phyloP scores from a whole-genome alignment of 2,888 invertebrate species.

The Uropetala carovei region DNA sequence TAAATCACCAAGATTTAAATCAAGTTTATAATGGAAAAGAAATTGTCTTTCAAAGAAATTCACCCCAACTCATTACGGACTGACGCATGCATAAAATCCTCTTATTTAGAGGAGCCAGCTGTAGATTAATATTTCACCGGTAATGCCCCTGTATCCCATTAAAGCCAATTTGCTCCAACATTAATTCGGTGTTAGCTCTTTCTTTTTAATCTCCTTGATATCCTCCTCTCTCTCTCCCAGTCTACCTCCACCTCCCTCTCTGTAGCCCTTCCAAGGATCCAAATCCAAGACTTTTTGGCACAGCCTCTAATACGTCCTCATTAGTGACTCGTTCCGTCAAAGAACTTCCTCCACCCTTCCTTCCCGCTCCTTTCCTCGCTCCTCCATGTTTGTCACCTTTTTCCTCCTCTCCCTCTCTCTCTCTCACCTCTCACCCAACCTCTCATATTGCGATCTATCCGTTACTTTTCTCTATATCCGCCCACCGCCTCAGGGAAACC shows the following conservation, averaged over 20 bases:
- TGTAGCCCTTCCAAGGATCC: slow-evolving; percentile 22
- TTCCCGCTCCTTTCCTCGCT: neutral
- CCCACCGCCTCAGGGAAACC: no score
- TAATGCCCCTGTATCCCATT: slow-evolving; percentile 44
- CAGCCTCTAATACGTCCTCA: slow-evolving; percentile 46
- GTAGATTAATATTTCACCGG: slow-evolving; percentile 56
- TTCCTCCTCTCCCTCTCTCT: neutral
- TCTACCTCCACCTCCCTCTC: neutral
- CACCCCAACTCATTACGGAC: slow-evolving; percentile 1
- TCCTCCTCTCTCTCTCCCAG: neutral
- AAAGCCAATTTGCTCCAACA: slow-evolving; percentile 59
- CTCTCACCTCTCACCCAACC: neutral
- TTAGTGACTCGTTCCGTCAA: slow-evolving; percentile 51
- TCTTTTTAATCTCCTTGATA: neutral
- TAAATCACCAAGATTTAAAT: neutral
- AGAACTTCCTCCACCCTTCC: neutral
- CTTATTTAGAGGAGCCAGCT: slow-evolving; percentile 51
- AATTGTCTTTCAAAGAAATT: neutral
- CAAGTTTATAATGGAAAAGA: slow-evolving; percentile 49
- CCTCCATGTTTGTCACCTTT: neutral
- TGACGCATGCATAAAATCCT: slow-evolving; percentile 30
- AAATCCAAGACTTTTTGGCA: slow-evolving; percentile 58
- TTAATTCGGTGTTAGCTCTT: slow-evolving; percentile 42
- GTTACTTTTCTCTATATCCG: no score
- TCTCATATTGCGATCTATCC: no score